Base-by-base conservation (phyloP, 2,888 invertebrate genomes). In the Drosophila conformis region DNA sequence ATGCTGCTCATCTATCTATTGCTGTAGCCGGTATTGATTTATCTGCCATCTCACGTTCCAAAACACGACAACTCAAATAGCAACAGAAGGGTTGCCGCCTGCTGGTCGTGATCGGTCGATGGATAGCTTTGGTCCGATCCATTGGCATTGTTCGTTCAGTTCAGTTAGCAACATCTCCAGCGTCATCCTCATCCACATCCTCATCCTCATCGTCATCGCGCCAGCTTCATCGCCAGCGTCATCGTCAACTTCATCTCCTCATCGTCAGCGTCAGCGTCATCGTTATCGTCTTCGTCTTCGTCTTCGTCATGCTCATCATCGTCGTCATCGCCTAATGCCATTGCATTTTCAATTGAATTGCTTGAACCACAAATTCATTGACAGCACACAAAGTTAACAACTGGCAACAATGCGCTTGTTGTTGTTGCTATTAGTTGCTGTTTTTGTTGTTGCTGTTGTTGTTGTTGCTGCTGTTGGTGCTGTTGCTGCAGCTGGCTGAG, bases 291-390 rank as follows among this genome's bases (percentile, higher is more conserved):
- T 40, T 42, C 49, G 48, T 36, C 58, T 36, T 35, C 46, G 25
- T 46, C 46, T 36, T 57, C 49, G 27, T 56, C 61, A 46, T 48
- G 25, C 35, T 31, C 76, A 51, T 40, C 56, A 35, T 33, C 64
- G 21, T 53, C 66, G 57, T 80, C 66, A 74, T 71, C 80, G 65
- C 80, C 80, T 80, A 80, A 80, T 78, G 82, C 79, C 82, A 80
- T 82, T 78, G 80, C 80, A 82, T 79, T 79, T 82, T 82, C 82
- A 84, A 84, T 88, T 85, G 86, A 89, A 87, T 87, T 85, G 85
- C 83, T 75, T 73, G 84, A 72, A 82, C 83, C 86, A 77, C 89
- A 85, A 86, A 88, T 78, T 86, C 89, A 85, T 85, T 88, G 89
- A 85, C 85, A 87, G 84, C 79, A 70, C 57, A 80, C 80, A 73